Conservation (phyloP, 2,797 vertebrate genomes). For the Pangasius djambal region DNA sequence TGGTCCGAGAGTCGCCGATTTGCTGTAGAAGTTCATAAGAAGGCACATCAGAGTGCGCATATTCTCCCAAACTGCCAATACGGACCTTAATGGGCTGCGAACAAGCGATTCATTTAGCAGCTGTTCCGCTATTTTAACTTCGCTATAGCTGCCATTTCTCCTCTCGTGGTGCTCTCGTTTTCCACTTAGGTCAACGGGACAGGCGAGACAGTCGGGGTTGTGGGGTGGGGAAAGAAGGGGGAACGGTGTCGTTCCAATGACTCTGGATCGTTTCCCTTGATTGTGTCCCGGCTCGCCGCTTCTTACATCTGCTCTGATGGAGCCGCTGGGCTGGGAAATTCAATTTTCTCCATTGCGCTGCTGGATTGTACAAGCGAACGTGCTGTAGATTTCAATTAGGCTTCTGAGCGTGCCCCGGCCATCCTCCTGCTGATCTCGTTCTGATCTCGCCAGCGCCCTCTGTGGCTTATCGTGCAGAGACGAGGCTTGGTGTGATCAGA, state of each 20-base stretch:
- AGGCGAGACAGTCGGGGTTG: background rate
- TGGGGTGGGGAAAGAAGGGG: background rate
- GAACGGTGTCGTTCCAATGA: constrained; percentile 38
- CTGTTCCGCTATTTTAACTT: constrained; percentile 21
- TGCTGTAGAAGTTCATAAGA: constrained; percentile 28
- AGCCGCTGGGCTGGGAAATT: constrained; percentile 72
- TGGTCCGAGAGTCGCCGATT: background rate
- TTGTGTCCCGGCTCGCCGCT: constrained; percentile 63
- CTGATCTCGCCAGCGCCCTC: background rate
- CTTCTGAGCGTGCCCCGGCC: constrained; percentile 59
- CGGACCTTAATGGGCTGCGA: constrained; percentile 16
- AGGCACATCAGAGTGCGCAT: background rate
- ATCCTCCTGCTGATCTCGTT: background rate
- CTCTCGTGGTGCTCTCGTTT: background rate
- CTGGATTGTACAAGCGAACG: constrained; percentile 62
- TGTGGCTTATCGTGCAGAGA: background rate
- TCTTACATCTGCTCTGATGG: constrained; percentile 70
- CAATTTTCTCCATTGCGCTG: constrained; percentile 63
- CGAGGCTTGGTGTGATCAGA: background rate
- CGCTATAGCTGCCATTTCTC: background rate
- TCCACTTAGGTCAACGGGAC: background rate
- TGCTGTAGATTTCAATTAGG: constrained; percentile 71
- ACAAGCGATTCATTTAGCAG: constrained; percentile 27
- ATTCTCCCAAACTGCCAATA: background rate
- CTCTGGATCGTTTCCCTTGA: constrained; percentile 61